Base-by-base conservation (phyloP, 2,797 vertebrate genomes). In the Petrocephalus schoutedeni region DNA sequence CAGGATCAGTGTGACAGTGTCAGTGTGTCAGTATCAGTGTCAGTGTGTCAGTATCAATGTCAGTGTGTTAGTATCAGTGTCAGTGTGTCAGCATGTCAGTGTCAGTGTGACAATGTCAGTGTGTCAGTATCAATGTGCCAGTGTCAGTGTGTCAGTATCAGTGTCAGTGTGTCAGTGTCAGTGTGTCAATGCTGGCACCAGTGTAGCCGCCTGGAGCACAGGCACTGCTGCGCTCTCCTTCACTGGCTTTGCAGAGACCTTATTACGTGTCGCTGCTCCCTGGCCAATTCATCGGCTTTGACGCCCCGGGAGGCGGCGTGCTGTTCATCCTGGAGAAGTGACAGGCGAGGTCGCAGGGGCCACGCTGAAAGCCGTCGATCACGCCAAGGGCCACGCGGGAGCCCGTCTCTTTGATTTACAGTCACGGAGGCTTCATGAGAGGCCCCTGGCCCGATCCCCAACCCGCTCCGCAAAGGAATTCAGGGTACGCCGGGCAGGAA, bases 391-490 rank as follows among this genome's bases (percentile, higher is more conserved):
- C 51, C 49, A 7, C 9, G 45, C 36, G 16, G 57, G 83, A 71
- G 41, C 57, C 82, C 51, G 45, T 88, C 54, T 36, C 32, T 84
- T 57, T 85, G 87, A 61, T 88, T 85, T 88, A 85, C 59, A 85
- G 87, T 71, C 19, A 54, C 14, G 49, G 45, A 23, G 80, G 36
- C 74, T 9, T 61, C 41, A 8, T 51, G 54, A 88, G 16, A 61
- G 56, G 74, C 71, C 21, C 32, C 41, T 9, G 53, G 23, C 19
- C 28, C 23, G 45, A 59, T 85, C 36, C 45, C 56, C 28, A 19
- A 16, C 21, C n/a, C 14, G 14, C 80, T 45, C 56, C 10, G 28
- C 58, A 84, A 64, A 84, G n/a, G 74, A 21, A 80, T 14, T 45
- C 14, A 74, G 32, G 28, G 67, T 74, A 19, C 67, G 67, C 19